These are phyloP conservation scores for Entomobrya proxima DNA, from an alignment of 2,888 invertebrate genomes.

Conservation along the genomic window DNA sequence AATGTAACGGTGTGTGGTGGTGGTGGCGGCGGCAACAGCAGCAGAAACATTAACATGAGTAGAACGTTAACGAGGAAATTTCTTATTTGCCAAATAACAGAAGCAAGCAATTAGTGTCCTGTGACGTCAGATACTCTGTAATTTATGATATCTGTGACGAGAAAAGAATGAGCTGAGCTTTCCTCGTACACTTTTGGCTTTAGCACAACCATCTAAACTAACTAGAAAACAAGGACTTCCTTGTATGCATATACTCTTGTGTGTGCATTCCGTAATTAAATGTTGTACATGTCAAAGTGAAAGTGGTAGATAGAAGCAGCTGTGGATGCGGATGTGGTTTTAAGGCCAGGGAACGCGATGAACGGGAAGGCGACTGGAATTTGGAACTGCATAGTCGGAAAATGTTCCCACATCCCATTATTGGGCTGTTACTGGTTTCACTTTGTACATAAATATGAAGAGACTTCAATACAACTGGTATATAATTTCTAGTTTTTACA, in stretches of 20 bases:
- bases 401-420: conserved; percentile 8
- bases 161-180: conserved; percentile 45
- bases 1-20: background rate
- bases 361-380: background rate
- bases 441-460: background rate
- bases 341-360: background rate
- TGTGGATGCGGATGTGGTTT: conserved; percentile 19
- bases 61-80: conserved; percentile 23
- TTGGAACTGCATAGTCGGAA: conserved; percentile 9
- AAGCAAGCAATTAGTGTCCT: conserved; percentile 54
- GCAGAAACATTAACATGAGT: background rate
- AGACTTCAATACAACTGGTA: no score
- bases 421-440: background rate
- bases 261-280: conserved; percentile 21
- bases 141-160: conserved; percentile 62
- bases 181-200: background rate
- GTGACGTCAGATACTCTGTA: conserved; percentile 52
- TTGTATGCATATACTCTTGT: background rate
- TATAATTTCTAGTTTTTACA: background rate
- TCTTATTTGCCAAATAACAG: conserved; percentile 41
- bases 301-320: background rate
- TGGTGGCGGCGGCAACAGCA: background rate
- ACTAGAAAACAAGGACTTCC: background rate
- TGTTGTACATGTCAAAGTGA: conserved; percentile 11
- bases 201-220: background rate